Evolutionary conservation across 2,797 vertebrate species (phyloP), one percentile per base, ranked within the genome.

Genomic region (Enteromius paludinosus): DNA sequence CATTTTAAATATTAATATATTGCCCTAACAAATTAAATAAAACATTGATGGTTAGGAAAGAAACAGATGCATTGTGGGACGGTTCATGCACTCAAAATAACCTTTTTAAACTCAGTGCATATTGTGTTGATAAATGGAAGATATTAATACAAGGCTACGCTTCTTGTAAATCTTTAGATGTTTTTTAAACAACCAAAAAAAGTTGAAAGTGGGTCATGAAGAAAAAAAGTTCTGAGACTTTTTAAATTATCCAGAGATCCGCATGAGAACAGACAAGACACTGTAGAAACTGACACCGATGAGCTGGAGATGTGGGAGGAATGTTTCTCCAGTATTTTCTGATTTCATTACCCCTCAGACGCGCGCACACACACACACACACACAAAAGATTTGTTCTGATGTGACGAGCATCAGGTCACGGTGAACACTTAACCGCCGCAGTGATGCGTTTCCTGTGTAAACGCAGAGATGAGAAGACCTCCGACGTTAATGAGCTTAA

Each of bases 401-500:
- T 54, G 12, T 75, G 20, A 59, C 5, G 28, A 72, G 30, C 45
- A 49, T 49, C 45, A 33, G 45, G 43, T 20, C 30, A 66, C 33
- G 4, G 41, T 10, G 10, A 54, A 10, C 49, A 49, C 61, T 49
- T 18, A 20, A 77, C 3, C 12, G 25, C 38, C 5, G 5, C 47
- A 33, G n/a, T 30, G 28, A 43, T 30, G 61, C 12, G 33, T 41
- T 65, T 78, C 28, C 10, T 30, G 23, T 56, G 23, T 65, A 79
- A 78, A 78, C 1, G 52, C 35, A 5, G 66, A 35, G 49, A 43
- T 69, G 35, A 49, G 25, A 68, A 52, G 47, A 45, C 35, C 45
- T 72, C 54, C 43, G 12, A 52, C 68, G 20, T 62, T 82, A 86
- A 86, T 70, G 79, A 80, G 61, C 47, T 84, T 69, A 79, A 69